phyloP scores from a whole-genome alignment of 1,140 invertebrate species.

The Agraylea sexmaculata region DNA sequence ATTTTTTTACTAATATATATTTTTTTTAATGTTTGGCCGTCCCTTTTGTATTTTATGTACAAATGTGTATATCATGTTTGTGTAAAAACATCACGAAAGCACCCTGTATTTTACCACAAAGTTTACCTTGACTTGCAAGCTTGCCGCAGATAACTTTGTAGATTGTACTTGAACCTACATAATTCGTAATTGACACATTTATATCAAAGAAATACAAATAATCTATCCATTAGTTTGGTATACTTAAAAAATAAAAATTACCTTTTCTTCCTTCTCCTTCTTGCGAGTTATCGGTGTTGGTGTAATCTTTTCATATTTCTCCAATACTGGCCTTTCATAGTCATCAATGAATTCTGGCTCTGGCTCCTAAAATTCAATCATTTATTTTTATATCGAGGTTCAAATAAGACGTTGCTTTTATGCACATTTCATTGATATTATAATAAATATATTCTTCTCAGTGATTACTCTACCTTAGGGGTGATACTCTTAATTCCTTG shows the following conservation, averaged over 20 bases:
- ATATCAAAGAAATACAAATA: neutral
- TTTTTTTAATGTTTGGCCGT: no score
- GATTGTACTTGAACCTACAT: slow-evolving; percentile 11
- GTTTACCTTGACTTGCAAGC: slow-evolving; percentile 13
- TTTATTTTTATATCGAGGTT: neutral
- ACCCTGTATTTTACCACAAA: no score
- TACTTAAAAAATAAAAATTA: slow-evolving; percentile 9
- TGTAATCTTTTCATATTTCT: slow-evolving; percentile 42
- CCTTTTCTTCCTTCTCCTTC: slow-evolving; percentile 31
- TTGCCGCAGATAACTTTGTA: slow-evolving; percentile 6
- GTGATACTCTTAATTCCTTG: no score
- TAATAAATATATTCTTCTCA: no score
- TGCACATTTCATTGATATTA: no score
- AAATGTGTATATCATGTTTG: no score
- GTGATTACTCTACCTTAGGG: no score
- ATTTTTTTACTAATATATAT: no score
- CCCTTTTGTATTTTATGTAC: no score
- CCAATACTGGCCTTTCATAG: slow-evolving; percentile 45
- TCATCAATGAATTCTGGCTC: slow-evolving; percentile 42
- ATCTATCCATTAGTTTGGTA: neutral
- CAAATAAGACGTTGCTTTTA: no score
- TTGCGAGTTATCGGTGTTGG: slow-evolving; percentile 28
- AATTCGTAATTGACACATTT: neutral
- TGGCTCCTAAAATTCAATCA: slow-evolving; percentile 22
- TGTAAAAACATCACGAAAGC: no score